These are phyloP conservation scores for Apeira syringaria DNA, from an alignment of 2,888 invertebrate genomes.

Conservation along the genomic window DNA sequence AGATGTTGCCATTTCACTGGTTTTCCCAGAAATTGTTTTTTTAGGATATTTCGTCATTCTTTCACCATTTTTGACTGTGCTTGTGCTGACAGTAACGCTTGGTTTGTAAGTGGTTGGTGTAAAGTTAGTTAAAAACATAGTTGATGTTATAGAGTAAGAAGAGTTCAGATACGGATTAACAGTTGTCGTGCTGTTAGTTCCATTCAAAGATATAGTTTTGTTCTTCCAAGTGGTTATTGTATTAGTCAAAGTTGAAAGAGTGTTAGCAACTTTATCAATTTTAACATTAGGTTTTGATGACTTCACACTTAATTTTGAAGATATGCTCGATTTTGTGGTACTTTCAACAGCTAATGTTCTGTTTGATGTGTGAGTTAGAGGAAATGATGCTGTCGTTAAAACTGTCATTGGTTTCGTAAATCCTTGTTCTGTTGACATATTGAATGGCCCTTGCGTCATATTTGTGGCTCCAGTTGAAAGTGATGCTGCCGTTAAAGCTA, in stretches of 20 bases:
- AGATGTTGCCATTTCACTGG: constrained; percentile 19
- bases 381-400: constrained; percentile 40
- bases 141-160: constrained; percentile 55
- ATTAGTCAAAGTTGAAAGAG: constrained; percentile 26
- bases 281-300: constrained; percentile 33
- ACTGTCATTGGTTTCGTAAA: constrained; percentile 57
- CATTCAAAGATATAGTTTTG: constrained; percentile 42
- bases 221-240: constrained; percentile 32
- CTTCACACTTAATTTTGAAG: constrained; percentile 26
- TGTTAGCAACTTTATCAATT: constrained; percentile 29
- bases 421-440: constrained; percentile 44
- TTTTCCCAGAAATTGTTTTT: constrained; percentile 29
- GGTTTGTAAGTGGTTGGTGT: constrained; percentile 44
- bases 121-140: constrained; percentile 30
- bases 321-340: constrained; percentile 19
- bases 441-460: constrained; percentile 37
- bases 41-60: constrained; percentile 35
- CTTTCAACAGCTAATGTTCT: constrained; percentile 18
- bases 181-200: constrained; percentile 75
- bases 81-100: constrained; percentile 22
- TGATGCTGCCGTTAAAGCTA: constrained; percentile 64
- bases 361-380: constrained; percentile 37
- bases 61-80: constrained; percentile 15
- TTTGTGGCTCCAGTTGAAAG: constrained; percentile 47
- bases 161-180: constrained; percentile 50